phyloP scores from a whole-genome alignment of 35 echinoderm and acorn worm genomes.

The Strongylocentrotus purpuratus region DNA sequence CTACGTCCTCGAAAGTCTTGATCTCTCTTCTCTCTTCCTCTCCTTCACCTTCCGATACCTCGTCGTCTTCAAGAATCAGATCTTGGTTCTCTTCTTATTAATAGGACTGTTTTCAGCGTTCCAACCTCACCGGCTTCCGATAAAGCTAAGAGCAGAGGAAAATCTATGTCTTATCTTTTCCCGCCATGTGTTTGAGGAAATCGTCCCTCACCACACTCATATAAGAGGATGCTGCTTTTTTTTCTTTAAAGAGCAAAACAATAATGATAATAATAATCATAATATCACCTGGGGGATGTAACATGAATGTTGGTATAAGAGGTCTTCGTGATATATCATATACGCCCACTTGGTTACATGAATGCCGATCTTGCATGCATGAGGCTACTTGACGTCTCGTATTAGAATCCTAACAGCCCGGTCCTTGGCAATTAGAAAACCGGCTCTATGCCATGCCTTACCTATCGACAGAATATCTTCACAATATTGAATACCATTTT shows the following conservation, averaged over 20 bases:
- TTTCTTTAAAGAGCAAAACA: background rate
- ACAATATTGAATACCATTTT: too few species aligned
- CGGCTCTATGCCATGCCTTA: too few species aligned
- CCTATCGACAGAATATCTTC: too few species aligned
- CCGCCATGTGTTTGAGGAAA: conserved; percentile 27
- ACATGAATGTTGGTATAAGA: conserved; percentile 11
- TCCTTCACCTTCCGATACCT: background rate
- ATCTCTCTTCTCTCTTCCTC: background rate
- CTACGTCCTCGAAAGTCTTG: background rate
- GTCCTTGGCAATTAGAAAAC: too few species aligned
- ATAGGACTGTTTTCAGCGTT: conserved; percentile 40
- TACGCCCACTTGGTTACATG: background rate
- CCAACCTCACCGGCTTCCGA: conserved; percentile 42
- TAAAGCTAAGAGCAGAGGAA: conserved; percentile 35
- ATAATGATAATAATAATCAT: background rate
- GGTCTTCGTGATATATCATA: background rate
- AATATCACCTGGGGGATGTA: background rate
- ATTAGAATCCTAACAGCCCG: background rate
- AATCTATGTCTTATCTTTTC: conserved; percentile 45
- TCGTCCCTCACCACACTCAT: background rate
- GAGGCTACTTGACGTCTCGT: background rate
- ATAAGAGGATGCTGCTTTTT: background rate
- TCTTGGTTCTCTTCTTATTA: conserved; percentile 10
- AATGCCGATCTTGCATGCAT: background rate
- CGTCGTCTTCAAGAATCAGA: background rate